Percentiles rank a stretch among this genome's conserved stretches.
Evolutionary conservation across 2,113 vertebrate species (phyloP).

Genomic region (Cephalopholis sonnerati): DNA sequence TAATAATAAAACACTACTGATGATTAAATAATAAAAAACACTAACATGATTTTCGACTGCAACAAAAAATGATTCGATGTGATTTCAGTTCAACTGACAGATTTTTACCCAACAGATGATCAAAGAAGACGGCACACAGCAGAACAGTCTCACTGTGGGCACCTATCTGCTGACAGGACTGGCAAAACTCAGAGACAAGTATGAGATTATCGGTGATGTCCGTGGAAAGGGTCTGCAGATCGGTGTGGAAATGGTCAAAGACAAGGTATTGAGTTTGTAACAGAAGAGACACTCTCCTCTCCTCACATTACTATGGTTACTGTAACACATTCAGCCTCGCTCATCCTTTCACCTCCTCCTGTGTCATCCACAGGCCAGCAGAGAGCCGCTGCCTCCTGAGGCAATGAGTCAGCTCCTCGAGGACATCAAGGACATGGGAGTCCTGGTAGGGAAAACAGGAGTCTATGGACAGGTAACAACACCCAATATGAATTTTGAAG

Average conservation of each 20-base stretch:
- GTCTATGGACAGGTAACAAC: slow-evolving; percentile 89
- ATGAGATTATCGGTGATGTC: slow-evolving; percentile 93
- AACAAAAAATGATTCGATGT: too few relatives aligned
- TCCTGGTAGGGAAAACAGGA: slow-evolving; percentile 92
- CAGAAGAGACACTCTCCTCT: neutral
- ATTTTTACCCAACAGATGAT: slow-evolving; percentile 84
- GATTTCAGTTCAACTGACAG: slow-evolving; percentile 66
- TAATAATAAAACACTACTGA: too few relatives aligned
- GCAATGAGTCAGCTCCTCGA: slow-evolving; percentile 90
- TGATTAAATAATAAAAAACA: too few relatives aligned
- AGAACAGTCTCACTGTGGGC: slow-evolving; percentile 88
- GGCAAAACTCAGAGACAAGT: slow-evolving; percentile 90
- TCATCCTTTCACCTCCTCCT: neutral
- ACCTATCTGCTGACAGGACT: slow-evolving; percentile 89
- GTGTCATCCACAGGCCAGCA: slow-evolving; percentile 81
- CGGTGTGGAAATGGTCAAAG: slow-evolving; percentile 94
- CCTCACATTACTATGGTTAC: neutral
- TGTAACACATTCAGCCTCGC: neutral
- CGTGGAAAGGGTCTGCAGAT: slow-evolving; percentile 95
- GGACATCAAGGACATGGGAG: slow-evolving; percentile 91
- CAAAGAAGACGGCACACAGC: slow-evolving; percentile 87
- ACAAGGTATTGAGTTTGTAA: slow-evolving; percentile 87
- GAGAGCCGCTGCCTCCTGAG: slow-evolving; percentile 84
- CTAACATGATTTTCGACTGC: too few relatives aligned
- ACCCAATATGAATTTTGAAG: neutral